Percentiles rank a stretch among this genome's conserved stretches.
Conservation (phyloP, 2,888 invertebrate genomes). For the Drosophila neonasuta region DNA sequence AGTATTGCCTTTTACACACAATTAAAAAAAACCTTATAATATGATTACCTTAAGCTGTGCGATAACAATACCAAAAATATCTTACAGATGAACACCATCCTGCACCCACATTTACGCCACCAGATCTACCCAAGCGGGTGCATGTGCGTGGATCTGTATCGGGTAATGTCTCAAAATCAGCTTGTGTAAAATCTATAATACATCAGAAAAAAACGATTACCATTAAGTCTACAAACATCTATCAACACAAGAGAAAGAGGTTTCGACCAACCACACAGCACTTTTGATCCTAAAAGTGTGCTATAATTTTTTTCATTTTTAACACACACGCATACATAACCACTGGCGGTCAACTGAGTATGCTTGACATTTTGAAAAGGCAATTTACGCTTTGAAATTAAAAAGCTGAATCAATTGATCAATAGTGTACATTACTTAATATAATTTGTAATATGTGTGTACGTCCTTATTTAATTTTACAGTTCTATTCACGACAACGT, state of each 20-base stretch:
- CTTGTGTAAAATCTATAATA: constrained; percentile 34
- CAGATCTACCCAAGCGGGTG: constrained; percentile 99
- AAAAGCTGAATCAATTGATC: not conserved
- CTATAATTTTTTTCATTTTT: constrained; percentile 25
- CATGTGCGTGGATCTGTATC: constrained; percentile 94
- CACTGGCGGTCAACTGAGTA: constrained; percentile 5
- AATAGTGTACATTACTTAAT: not conserved
- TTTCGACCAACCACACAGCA: constrained; percentile 64
- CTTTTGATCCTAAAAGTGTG: constrained; percentile 24
- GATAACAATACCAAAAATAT: constrained; percentile 81
- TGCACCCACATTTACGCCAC: constrained; percentile 99
- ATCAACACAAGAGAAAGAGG: constrained; percentile 56
- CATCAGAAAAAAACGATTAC: constrained; percentile 15
- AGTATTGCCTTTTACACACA: constrained; percentile 50
- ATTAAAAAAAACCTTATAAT: constrained; percentile 27
- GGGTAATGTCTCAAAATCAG: constrained; percentile 71
- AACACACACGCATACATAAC: constrained; percentile 11
- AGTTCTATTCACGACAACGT: constrained; percentile 13
- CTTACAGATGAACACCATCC: constrained; percentile 98
- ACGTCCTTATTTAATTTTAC: constrained; percentile 47
- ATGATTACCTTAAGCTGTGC: constrained; percentile 83
- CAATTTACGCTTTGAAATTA: not conserved
- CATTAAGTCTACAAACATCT: constrained; percentile 34
- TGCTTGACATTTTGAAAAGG: not conserved
- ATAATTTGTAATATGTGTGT: constrained; percentile 6